These are phyloP conservation scores for Pangasianodon gigas DNA, from an alignment of 2,113 vertebrate genomes.

Conservation along the genomic window DNA sequence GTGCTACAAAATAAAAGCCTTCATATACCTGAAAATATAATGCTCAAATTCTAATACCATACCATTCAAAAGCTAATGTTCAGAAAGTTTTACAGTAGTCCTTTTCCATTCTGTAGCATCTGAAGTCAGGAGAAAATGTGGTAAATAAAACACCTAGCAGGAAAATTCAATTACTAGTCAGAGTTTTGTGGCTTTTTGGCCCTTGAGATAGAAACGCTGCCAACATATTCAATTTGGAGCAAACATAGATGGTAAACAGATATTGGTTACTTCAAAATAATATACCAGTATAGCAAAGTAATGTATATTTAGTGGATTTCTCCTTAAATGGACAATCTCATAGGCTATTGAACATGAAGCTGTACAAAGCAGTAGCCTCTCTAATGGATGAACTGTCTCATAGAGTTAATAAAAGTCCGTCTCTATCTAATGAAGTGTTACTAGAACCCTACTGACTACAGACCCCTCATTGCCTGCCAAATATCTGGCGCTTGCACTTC, in stretches of 20 bases:
- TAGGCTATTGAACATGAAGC: constrained; percentile 46
- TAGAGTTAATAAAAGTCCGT: constrained; percentile 55
- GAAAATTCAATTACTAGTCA: not conserved
- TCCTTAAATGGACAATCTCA: constrained; percentile 59
- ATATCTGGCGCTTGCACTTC: not conserved
- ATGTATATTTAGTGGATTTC: constrained; percentile 52
- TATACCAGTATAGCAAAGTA: constrained; percentile 3
- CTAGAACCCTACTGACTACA: constrained; percentile 53
- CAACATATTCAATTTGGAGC: not conserved
- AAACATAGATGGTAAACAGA: constrained; percentile 3
- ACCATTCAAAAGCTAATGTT: not conserved
- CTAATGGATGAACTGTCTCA: constrained; percentile 60
- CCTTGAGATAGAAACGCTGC: not conserved
- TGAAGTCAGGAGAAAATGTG: not conserved
- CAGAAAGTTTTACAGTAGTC: not conserved
- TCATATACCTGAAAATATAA: not conserved
- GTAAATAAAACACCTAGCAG: not conserved
- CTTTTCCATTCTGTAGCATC: not conserved
- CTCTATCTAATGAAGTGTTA: constrained; percentile 65
- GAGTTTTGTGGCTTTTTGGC: not conserved
- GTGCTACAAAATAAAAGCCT: not conserved
- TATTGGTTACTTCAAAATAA: not conserved
- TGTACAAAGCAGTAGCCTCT: constrained; percentile 15
- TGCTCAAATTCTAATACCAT: not conserved
- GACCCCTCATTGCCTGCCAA: constrained; percentile 51